Evolutionary conservation across 2,888 invertebrate genomes (phyloP), one percentile per base, ranked within the genome.

Genomic region (Lasioglossum oenotherae): DNA sequence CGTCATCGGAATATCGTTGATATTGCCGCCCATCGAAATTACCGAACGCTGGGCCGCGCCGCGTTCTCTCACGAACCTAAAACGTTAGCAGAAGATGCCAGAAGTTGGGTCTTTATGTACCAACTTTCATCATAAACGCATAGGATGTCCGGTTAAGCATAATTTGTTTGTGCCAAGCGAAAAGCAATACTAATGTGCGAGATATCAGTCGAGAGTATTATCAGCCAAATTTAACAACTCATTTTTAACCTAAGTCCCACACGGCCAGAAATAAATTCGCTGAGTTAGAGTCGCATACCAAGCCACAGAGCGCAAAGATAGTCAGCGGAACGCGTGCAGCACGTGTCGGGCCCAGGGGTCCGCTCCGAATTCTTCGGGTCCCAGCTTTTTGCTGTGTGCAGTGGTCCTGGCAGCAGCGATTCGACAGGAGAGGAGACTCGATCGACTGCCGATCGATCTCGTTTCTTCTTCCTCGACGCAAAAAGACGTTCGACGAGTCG

Each of bases 1-100:
- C 91, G 88, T 92, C 93, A 92, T 93, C 92, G 90, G 91, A 92
- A 91, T 92, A 92, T 93, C 92, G 94, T 94, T 94, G 93, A 94
- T 94, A 92, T 89, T 90, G 88, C 92, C 92, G 92, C 92, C 93
- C 92, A 92, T 92, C 92, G 89, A 92, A 94, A 94, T 93, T 92
- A 93, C 91, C 90, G 87, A 91, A 92, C 89, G 92, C 90, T 90
- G 90, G 86, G 90, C 83, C 84, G 76, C 23, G 90, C 83, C 84
- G 76, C 23, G 53, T 23, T 53, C 53, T 3, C 49, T 53, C 23
- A 1, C 53, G 53, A n/a, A 53, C n/a, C 53, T 10, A n/a, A n/a
- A 53, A 53, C 23, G 23, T 53, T 53, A 53, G 23, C 23, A 23
- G 23, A 23, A 53, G 10, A 53, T 23, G 8, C 23, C 23, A 49